Percentiles rank a stretch among this genome's conserved stretches.
Conservation (phyloP, 2,113 vertebrate species). For the Greenwoodochromis staneri region DNA sequence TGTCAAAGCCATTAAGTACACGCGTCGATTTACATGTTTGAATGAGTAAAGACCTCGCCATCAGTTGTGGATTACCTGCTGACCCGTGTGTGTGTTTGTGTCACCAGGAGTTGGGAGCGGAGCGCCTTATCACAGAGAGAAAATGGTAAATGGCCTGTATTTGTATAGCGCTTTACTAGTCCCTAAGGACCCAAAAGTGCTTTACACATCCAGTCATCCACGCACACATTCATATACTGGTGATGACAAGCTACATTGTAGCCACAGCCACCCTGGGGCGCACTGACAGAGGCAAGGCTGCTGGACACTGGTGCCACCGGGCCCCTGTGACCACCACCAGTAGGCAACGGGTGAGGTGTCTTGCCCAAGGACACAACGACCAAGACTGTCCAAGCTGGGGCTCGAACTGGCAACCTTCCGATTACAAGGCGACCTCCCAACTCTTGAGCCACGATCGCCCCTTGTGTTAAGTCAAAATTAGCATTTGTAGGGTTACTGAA, state of each 20-base stretch:
- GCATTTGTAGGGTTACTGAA: too few species aligned
- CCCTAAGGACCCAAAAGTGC: background rate
- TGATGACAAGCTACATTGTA: background rate
- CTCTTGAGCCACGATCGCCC: too few species aligned
- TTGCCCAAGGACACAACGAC: too few species aligned
- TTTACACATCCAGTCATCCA: background rate
- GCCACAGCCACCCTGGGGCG: background rate
- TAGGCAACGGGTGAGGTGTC: background rate
- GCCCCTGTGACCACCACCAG: background rate
- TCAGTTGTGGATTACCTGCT: background rate
- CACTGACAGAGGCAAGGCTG: background rate
- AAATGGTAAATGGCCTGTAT: background rate
- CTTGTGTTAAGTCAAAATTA: too few species aligned
- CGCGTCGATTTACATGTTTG: fast-evolving
- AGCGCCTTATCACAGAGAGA: background rate
- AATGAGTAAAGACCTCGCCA: background rate
- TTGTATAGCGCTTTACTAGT: background rate
- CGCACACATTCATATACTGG: background rate
- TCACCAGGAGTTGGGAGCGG: background rate
- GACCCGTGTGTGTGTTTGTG: background rate
- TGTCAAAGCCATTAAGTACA: background rate
- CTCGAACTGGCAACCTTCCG: too few species aligned
- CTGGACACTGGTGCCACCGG: background rate
- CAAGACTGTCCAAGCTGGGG: too few species aligned
- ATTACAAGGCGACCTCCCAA: too few species aligned